Evolutionary conservation across 2,888 invertebrate species (phyloP).

Genomic region (Linnaemya vulpina): DNA sequence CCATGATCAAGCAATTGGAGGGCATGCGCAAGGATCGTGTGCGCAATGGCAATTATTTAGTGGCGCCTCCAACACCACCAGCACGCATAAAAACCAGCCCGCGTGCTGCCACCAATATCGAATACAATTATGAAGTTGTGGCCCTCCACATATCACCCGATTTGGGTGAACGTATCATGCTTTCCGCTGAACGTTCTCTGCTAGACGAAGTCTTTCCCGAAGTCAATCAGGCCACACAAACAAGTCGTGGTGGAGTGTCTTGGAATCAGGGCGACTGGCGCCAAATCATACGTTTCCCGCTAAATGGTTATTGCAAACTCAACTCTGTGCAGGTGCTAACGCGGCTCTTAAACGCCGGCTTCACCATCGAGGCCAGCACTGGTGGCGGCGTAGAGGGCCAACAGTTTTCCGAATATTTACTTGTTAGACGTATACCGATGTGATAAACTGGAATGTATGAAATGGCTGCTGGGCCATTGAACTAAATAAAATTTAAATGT

Average conservation of each 20-base stretch:
- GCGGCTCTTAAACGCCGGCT: constrained; percentile 90
- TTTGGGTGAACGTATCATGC: constrained; percentile 90
- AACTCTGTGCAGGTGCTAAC: constrained; percentile 94
- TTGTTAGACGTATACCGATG: constrained; percentile 86
- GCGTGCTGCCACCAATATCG: constrained; percentile 77
- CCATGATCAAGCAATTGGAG: constrained; percentile 89
- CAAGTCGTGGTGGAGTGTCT: constrained; percentile 90
- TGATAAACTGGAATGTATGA: constrained; percentile 78
- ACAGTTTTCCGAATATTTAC: constrained; percentile 94
- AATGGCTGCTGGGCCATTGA: not conserved
- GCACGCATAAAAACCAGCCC: constrained; percentile 78
- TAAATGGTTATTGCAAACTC: constrained; percentile 94
- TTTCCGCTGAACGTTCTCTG: constrained; percentile 90
- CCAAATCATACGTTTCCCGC: constrained; percentile 92
- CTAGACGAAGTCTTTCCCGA: constrained; percentile 90
- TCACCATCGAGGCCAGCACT: constrained; percentile 91
- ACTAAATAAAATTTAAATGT: constrained; percentile 38
- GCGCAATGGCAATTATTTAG: constrained; percentile 85
- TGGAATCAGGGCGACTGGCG: constrained; percentile 92
- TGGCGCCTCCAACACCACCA: constrained; percentile 82
- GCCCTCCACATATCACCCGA: constrained; percentile 89
- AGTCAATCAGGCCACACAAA: constrained; percentile 90
- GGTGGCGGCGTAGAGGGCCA: constrained; percentile 95
- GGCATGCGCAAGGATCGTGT: constrained; percentile 88
- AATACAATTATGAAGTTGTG: constrained; percentile 88